Evolutionary conservation across 2,888 invertebrate species (phyloP), one percentile per base, ranked within the genome.

Genomic region (Zelleria hepariella): DNA sequence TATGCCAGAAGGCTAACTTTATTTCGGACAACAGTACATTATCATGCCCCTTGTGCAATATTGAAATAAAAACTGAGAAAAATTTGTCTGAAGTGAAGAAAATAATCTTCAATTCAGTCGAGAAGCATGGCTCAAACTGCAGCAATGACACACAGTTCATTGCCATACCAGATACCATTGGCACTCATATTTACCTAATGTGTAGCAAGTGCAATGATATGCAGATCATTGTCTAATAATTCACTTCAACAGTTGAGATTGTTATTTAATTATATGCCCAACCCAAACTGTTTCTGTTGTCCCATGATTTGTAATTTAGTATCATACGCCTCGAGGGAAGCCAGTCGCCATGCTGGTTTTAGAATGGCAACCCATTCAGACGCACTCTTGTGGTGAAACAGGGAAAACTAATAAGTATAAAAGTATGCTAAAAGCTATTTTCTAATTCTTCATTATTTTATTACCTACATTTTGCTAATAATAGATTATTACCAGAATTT

Each of bases 1-100:
- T 91, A 18, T 91, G 91, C 62, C 80, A 89, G 68, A 82, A 83
- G 70, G 64, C 68, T 10, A 82, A 82, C 65, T 70, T 85, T n/a
- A 65, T 68, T 48, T 63, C 74, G 51, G 47, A 64, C 18, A 68
- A 69, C 62, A 66, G 68, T 8, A 58, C 61, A 18, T 48, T 83
- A 8, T 62, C 65, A 6, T 89, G 84, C 65, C 72, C 74, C 60
- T 67, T 69, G 60, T 91, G 91, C 66, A 80, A 75, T 59, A 71
- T 66, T 59, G 62, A 62, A 48, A 69, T 82, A n/a, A 73, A 68
- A 60, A 81, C 80, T 58, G 57, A 70, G 15, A 77, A 75, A 63
- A 66, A 72, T 32, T 60, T 81, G 58, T 3, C 62, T 61, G 78
- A 82, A 59, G 72, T 84, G 18, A 81, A 81, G 67, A 70, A 67